Conservation (phyloP, 2,888 invertebrate species). For the Stictocephala bisonia region DNA sequence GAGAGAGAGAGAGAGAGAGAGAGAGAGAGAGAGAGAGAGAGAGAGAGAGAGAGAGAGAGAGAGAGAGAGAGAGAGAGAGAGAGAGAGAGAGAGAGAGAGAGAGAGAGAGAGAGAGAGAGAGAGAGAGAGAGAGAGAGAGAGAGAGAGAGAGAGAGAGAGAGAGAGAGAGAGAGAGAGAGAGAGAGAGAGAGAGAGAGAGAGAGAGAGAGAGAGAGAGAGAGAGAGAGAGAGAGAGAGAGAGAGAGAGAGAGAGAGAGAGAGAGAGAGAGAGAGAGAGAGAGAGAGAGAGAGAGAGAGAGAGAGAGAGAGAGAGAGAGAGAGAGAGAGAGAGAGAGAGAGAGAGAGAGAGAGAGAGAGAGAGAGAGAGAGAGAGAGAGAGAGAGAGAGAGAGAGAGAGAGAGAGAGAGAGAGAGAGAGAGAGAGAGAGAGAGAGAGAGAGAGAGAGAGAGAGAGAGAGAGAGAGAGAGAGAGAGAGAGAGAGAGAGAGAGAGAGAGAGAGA, state of each 20-base stretch:
- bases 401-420: neutral
- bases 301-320: neutral
- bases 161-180: neutral
- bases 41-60: neutral
- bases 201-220: neutral
- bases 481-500: constrained; percentile 13
- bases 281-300: neutral
- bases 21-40: neutral
- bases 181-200: neutral
- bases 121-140: neutral
- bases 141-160: neutral
- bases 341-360: neutral
- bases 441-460: neutral
- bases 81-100: neutral
- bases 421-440: neutral
- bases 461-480: neutral
- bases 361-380: neutral
- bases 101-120: neutral
- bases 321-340: neutral
- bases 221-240: neutral
- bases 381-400: neutral
- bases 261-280: neutral
- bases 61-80: neutral
- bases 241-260: neutral
- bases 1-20: neutral